phyloP scores from a whole-genome alignment of 2,113 vertebrate genomes.

The Calyptommatus sinebrachiatus region DNA sequence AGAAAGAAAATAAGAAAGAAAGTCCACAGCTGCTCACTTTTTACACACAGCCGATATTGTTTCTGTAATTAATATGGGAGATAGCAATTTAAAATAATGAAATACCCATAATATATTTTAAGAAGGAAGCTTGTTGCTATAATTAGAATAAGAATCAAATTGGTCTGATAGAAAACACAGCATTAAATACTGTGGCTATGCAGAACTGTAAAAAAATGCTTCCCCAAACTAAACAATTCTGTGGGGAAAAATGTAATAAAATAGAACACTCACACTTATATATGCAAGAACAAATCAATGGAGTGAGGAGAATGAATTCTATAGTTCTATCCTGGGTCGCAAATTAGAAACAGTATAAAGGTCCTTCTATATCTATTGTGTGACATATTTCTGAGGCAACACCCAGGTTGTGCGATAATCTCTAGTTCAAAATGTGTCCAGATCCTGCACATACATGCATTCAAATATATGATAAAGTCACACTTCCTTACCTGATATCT shows the following conservation, averaged over 20 bases:
- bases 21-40: slow-evolving; percentile 68
- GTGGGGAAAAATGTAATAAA: slow-evolving; percentile 46
- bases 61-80: slow-evolving; percentile 75
- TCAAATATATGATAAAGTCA: no score
- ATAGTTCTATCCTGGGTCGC: neutral
- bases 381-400: no score
- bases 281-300: neutral
- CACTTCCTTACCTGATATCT: no score
- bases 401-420: no score
- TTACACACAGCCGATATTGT: slow-evolving; percentile 67
- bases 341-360: no score
- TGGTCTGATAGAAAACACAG: slow-evolving; percentile 74
- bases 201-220: slow-evolving; percentile 49
- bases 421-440: no score
- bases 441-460: no score
- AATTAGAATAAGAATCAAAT: slow-evolving; percentile 76
- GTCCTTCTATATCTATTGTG: no score
- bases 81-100: slow-evolving; percentile 77
- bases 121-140: slow-evolving; percentile 75
- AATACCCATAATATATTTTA: slow-evolving; percentile 68
- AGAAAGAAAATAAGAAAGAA: neutral
- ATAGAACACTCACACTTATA: slow-evolving; percentile 1
- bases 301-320: neutral
- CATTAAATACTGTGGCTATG: slow-evolving; percentile 66
- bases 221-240: slow-evolving; percentile 62